A percentile compares a stretch with the other conserved stretches of the same genome.
These are phyloP conservation scores for Pantherophis guttatus DNA, from an alignment of 2,113 vertebrate genomes.

Conservation along the genomic window DNA sequence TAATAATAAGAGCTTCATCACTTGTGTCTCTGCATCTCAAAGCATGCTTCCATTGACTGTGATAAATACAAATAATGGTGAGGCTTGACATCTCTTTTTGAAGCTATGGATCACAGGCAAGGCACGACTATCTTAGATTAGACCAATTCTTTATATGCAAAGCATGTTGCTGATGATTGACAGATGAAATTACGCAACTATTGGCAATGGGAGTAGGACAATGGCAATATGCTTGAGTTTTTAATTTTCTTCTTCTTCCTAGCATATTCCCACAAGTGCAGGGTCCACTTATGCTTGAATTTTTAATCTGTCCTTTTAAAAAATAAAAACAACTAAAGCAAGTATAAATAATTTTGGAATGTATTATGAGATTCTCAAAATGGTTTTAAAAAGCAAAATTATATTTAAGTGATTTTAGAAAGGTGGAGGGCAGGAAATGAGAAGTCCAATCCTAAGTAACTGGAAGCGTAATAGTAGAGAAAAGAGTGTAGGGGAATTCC, in stretches of 20 bases:
- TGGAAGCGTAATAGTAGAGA: constrained; percentile 33
- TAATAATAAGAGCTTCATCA: background rate
- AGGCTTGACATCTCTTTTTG: background rate
- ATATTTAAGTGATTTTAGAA: constrained; percentile 17
- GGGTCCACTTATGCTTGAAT: too few relatives aligned
- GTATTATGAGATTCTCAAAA: background rate
- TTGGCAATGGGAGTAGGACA: background rate
- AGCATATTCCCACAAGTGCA: too few relatives aligned
- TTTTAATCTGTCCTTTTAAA: background rate
- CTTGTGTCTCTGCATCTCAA: background rate
- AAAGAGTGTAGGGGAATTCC: constrained; percentile 25
- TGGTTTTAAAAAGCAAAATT: constrained; percentile 31
- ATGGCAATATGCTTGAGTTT: background rate
- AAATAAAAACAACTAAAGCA: background rate
- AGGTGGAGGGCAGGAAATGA: background rate
- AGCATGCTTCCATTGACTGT: background rate
- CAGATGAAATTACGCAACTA: background rate
- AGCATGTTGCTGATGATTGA: background rate
- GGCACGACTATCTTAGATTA: background rate
- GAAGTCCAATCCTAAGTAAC: background rate
- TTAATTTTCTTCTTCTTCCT: background rate
- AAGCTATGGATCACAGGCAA: background rate
- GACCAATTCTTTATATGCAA: background rate
- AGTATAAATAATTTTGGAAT: background rate
- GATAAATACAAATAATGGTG: background rate